Percentiles rank a stretch among this genome's conserved stretches.
Conservation (phyloP, 2,113 vertebrate genomes). For the Martes martes region DNA sequence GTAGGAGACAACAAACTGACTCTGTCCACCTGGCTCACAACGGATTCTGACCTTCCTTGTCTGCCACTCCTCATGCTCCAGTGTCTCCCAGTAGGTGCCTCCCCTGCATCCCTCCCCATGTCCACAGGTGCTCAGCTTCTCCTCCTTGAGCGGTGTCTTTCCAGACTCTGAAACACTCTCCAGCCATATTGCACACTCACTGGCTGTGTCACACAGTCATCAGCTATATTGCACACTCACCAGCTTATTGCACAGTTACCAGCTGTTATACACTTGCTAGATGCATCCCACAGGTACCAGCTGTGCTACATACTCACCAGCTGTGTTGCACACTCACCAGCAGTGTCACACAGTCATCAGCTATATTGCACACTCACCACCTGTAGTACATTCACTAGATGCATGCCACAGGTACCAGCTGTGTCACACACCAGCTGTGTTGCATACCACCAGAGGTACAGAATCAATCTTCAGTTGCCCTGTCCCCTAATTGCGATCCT, state of each 20-base stretch:
- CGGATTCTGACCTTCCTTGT: rapidly evolving
- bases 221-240: not conserved
- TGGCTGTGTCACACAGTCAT: not conserved
- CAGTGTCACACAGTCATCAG: too few species aligned
- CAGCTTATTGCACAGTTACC: not conserved
- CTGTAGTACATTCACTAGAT: not conserved
- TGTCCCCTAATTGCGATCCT: not conserved
- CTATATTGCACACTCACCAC: too few species aligned
- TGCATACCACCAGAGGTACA: too few species aligned
- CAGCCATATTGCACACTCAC: not conserved
- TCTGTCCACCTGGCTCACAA: not conserved
- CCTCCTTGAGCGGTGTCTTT: too few species aligned
- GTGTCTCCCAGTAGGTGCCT: rapidly evolving
- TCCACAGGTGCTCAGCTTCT: too few species aligned
- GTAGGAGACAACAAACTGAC: too few species aligned
- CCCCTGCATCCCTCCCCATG: too few species aligned
- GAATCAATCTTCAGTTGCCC: not conserved
- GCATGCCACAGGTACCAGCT: not conserved
- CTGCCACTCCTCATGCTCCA: not conserved
- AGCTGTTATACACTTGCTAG: not conserved
- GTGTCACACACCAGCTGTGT: not conserved
- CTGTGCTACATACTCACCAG: not conserved
- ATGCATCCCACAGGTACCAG: too few species aligned
- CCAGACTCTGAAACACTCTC: not conserved
- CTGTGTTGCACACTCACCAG: not conserved